Base-by-base conservation (phyloP, 2,888 invertebrate species). In the Steinernema scapterisci region DNA sequence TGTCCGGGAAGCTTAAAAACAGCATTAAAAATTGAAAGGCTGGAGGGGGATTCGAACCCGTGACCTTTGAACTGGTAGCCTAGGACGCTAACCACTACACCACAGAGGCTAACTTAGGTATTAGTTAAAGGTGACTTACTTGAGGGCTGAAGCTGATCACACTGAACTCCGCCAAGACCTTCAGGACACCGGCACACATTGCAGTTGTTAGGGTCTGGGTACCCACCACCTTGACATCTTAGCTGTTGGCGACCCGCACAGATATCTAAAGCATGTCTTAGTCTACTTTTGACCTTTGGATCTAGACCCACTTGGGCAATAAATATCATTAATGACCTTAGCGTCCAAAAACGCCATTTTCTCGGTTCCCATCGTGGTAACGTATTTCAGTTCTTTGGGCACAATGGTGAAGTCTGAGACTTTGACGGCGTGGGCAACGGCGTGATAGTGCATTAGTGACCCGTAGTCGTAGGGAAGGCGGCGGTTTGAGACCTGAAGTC, bases 321-420 rank as follows among this genome's bases (percentile, higher is more conserved):
- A 86, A 70, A 86, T 86, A 75, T 86, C 86, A 75, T 86, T 86
- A 80, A 86, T 86, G 73, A 86, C 84, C 70, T 86, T 86, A 16
- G 86, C 86, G 76, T 86, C 86, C 45, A 86, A 78, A 76, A 86
- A 86, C 5, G 86, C 86, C 86, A 86, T 86, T 74, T 81, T 80
- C 77, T 86, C 86, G 13, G 86, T 86, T 46, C 86, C 86, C 86
- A 86, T 86, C 51, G 86, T 86, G 63, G 86, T 87, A 45, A 86
- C 86, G 76, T 86, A 86, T 76, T 86, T 86, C 73, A 86, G 78
- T 70, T 86, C 86, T 56, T 87, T 87, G 9, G 86, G 86, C 23
- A 86, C 86, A 74, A 86, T 86, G 16, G 86, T 86, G 74, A 86
- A 86, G 76, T 86, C 86, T 38, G 86, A 86, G 13, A 86, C 86